These are phyloP conservation scores for Heliconius hermathena DNA, from an alignment of 1,140 invertebrate species.

Conservation along the genomic window DNA sequence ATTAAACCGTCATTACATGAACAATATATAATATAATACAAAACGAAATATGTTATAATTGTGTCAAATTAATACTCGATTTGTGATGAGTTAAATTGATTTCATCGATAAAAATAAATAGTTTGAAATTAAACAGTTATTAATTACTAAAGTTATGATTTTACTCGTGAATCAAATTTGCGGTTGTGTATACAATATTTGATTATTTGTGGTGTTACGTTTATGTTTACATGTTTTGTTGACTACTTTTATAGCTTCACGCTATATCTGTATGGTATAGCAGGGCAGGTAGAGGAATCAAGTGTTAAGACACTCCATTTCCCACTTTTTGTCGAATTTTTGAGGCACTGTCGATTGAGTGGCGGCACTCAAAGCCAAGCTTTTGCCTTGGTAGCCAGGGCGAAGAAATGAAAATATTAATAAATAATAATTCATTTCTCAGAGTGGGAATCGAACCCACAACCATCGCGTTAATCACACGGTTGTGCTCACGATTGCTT, in stretches of 20 bases:
- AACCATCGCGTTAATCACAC: too few species aligned
- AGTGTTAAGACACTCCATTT: too few species aligned
- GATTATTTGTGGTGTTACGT: constrained; percentile 23
- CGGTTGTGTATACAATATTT: constrained; percentile 27
- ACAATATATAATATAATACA: constrained; percentile 17
- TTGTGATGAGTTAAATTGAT: constrained; percentile 24
- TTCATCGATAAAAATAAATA: constrained; percentile 26
- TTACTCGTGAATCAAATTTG: constrained; percentile 31
- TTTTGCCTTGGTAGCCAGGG: too few species aligned
- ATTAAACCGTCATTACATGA: background rate
- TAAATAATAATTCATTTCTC: too few species aligned
- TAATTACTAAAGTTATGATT: constrained; percentile 27
- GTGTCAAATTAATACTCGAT: constrained; percentile 16
- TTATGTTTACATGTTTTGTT: background rate
- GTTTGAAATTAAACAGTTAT: constrained; percentile 29
- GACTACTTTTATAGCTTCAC: background rate
- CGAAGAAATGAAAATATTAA: too few species aligned
- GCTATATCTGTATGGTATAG: too few species aligned
- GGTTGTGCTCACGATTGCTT: too few species aligned
- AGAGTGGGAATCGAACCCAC: too few species aligned
- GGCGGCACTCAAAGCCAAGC: too few species aligned
- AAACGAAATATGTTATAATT: constrained; percentile 14
- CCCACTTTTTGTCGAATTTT: too few species aligned
- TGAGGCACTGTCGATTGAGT: too few species aligned
- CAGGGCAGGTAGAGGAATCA: too few species aligned